Evolutionary conservation across 2,888 invertebrate species (phyloP), one percentile per base, ranked within the genome.

Genomic region (Creontiades dilutus): DNA sequence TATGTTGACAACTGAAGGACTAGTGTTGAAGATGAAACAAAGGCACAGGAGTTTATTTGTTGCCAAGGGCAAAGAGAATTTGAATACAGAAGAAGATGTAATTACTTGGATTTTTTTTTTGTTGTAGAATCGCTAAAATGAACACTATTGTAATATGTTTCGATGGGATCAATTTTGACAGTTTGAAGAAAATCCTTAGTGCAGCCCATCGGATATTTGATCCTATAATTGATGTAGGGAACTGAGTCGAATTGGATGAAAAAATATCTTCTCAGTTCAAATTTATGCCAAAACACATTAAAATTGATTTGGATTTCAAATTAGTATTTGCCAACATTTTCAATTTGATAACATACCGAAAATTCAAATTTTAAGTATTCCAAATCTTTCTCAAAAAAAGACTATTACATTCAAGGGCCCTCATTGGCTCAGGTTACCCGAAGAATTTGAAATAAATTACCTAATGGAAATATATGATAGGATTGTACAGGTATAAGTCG

Each of bases 191-290:
- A 9, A 90, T 90, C 27, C 80, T 90, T 57, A 81, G 81, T 46
- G 88, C 82, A 14, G 82, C 90, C 1, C 90, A 90, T 78, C 57
- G 87, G 0, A 48, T 92, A 52, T 92, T 92, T 80, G 92, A 92
- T 86, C 91, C 92, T 14, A 90, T 92, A 27, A 0, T 90, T 92
- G 81, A 27, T 91, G 91, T 46, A 91, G 91, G 4, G 85, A 89
- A 7, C 76, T 92, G 14, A 23, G 48, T 11, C 92, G 80, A 78
- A 16, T 55, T 91, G 3, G 46, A 86, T 78, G 78, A 23, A 3
- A 80, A 88, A 14, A 57, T 55, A 27, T 19, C 14, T 13, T 14
- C 52, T 5, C 7, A 46, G 37, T 88, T 88, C 27, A 14, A 55
- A 89, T 1, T 92, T n/a, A n/a, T n/a, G n/a, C n/a, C n/a, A n/a